These are phyloP conservation scores for Sclerodermus sp. DNA, from an alignment of 2,888 invertebrate species.

Conservation along the genomic window DNA sequence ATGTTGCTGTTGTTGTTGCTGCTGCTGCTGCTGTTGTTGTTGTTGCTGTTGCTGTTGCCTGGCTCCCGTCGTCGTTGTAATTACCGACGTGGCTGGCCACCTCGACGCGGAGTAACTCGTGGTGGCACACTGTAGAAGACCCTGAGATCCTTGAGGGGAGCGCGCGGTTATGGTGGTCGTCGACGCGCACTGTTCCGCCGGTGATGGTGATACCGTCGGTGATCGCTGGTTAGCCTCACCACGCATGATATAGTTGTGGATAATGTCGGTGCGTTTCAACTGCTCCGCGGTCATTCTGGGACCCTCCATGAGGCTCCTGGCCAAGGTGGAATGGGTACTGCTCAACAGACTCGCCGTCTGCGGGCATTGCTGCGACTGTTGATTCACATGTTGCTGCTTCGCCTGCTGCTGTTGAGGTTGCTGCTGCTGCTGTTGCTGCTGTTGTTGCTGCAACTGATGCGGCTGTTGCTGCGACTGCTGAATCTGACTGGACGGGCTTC, in stretches of 20 bases:
- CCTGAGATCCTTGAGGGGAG: constrained; percentile 47
- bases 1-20: constrained; percentile 41
- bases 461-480: constrained; percentile 55
- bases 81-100: constrained; percentile 62
- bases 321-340: constrained; percentile 86
- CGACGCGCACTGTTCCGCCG: constrained; percentile 61
- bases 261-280: constrained; percentile 87
- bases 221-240: constrained; percentile 62
- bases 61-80: constrained; percentile 64
- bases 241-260: constrained; percentile 89
- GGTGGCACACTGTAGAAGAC: constrained; percentile 49
- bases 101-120: constrained; percentile 42
- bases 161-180: constrained; percentile 56
- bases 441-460: constrained; percentile 54
- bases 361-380: constrained; percentile 36
- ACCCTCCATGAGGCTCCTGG: constrained; percentile 89
- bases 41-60: constrained; percentile 57
- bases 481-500: constrained; percentile 63
- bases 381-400: constrained; percentile 32
- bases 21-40: constrained; percentile 46
- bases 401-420: constrained; percentile 55
- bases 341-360: constrained; percentile 68
- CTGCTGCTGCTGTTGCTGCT: constrained; percentile 56
- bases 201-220: constrained; percentile 53
- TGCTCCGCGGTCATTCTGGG: constrained; percentile 92